A percentile compares a stretch with the other conserved stretches of the same genome.
phyloP scores from a whole-genome alignment of 64 coral and sea anemone species.

The Montipora cactus region DNA sequence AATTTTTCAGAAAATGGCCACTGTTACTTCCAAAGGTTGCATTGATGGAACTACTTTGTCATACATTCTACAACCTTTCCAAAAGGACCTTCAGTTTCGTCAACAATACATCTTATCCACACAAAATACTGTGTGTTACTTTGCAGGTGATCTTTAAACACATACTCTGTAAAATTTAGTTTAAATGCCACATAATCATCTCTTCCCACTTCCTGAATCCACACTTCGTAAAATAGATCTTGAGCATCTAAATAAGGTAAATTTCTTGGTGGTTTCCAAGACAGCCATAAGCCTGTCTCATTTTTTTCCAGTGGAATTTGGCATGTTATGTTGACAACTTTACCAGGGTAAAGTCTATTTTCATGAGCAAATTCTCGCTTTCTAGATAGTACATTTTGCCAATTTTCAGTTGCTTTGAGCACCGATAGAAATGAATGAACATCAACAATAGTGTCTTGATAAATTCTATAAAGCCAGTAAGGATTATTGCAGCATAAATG shows the following conservation, averaged over 20 bases:
- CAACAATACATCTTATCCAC: conserved; percentile 84
- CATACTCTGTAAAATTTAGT: conserved; percentile 78
- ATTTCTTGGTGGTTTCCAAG: conserved; percentile 87
- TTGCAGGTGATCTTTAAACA: conserved; percentile 73
- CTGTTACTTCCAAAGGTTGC: neutral
- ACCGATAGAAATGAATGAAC: conserved; percentile 75
- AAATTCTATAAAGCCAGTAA: conserved; percentile 96
- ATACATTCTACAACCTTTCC: conserved; percentile 12
- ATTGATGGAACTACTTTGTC: neutral
- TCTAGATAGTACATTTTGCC: conserved; percentile 10
- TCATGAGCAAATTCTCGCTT: neutral
- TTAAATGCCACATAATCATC: conserved; percentile 83
- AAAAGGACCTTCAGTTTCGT: conserved; percentile 77
- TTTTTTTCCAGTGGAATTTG: neutral
- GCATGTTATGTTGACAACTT: conserved; percentile 83
- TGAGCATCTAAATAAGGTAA: conserved; percentile 15
- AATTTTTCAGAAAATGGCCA: too few species aligned
- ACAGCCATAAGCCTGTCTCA: conserved; percentile 59
- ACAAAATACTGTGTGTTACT: conserved; percentile 69
- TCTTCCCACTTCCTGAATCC: conserved; percentile 78
- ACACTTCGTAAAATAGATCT: conserved; percentile 87
- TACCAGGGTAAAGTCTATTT: conserved; percentile 69
- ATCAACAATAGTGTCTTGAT: conserved; percentile 97
- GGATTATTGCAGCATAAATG: conserved; percentile 94
- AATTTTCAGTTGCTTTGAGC: conserved; percentile 42